Evolutionary conservation across 2,888 invertebrate species (phyloP).

Genomic region (Hesperia comma): DNA sequence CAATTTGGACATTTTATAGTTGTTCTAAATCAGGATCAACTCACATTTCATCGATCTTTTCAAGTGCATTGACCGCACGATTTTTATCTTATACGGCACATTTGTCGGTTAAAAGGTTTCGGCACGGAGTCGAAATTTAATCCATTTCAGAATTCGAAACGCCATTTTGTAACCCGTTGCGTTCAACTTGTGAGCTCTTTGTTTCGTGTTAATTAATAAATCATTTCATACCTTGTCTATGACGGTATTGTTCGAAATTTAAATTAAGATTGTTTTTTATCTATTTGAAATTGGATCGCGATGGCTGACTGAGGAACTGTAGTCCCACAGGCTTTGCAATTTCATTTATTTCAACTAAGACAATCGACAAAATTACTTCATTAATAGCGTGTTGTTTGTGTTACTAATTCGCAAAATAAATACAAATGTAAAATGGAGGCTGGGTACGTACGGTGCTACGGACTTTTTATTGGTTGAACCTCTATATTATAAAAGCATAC

Average conservation of each 20-base stretch:
- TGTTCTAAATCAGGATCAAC: slow-evolving; percentile 37
- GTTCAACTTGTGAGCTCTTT: slow-evolving; percentile 43
- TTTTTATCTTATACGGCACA: slow-evolving; percentile 69
- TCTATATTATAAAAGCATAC: no score
- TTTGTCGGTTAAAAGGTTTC: slow-evolving; percentile 67
- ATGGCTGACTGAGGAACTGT: no score
- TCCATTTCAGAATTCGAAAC: slow-evolving; percentile 66
- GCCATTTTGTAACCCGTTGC: slow-evolving; percentile 53
- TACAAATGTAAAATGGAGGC: no score
- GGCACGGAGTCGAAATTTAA: slow-evolving; percentile 69
- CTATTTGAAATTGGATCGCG: no score
- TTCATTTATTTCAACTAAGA: no score
- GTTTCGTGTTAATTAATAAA: slow-evolving; percentile 46
- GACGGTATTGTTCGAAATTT: background rate
- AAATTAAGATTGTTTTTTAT: no score
- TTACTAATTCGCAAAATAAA: no score
- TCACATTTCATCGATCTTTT: slow-evolving; percentile 40
- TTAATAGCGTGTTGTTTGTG: no score
- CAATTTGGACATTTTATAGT: slow-evolving; percentile 35
- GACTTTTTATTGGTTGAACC: no score
- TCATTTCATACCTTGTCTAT: slow-evolving; percentile 38
- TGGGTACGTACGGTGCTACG: no score
- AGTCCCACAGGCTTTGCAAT: no score
- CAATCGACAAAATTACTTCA: no score
- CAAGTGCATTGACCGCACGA: slow-evolving; percentile 70